Evolutionary conservation across 2,888 invertebrate species (phyloP).

Genomic region (Calameuta filiformis): DNA sequence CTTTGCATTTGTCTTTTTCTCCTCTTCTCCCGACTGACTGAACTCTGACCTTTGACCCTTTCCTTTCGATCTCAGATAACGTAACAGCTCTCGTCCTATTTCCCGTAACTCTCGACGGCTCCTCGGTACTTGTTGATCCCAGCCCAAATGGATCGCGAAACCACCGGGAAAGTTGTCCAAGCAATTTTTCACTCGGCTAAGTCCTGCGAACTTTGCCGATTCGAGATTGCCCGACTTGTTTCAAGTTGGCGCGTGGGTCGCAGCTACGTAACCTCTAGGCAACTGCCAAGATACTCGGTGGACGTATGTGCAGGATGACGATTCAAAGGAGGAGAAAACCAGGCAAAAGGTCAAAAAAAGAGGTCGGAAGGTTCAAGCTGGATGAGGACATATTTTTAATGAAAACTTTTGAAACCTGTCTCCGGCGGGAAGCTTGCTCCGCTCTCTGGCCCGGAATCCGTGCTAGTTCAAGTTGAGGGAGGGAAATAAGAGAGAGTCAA

Average conservation of each 20-base stretch:
- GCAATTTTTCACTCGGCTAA: slow-evolving; percentile 62
- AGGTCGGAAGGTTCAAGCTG: too few species aligned
- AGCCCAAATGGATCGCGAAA: slow-evolving; percentile 54
- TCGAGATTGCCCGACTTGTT: slow-evolving; percentile 60
- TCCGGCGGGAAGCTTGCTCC: background rate
- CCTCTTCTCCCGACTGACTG: too few species aligned
- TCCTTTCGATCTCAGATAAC: too few species aligned
- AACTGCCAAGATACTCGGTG: background rate
- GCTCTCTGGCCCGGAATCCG: background rate
- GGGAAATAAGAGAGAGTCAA: too few species aligned
- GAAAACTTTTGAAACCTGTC: slow-evolving; percentile 24
- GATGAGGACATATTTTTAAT: slow-evolving; percentile 30
- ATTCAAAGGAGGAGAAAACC: background rate
- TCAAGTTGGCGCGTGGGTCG: slow-evolving; percentile 43
- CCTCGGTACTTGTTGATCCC: slow-evolving; percentile 56
- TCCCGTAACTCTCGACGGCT: background rate
- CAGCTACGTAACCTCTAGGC: background rate
- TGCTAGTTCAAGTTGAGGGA: background rate
- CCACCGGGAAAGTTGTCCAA: slow-evolving; percentile 52
- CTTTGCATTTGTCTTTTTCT: too few species aligned
- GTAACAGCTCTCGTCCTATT: too few species aligned
- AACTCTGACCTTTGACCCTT: too few species aligned
- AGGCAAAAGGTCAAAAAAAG: background rate
- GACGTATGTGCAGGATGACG: background rate
- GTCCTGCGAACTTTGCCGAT: slow-evolving; percentile 44